Percentiles rank a stretch among this genome's conserved stretches.
These are phyloP conservation scores for Folsomia manolachei DNA, from an alignment of 2,888 invertebrate genomes.

Conservation along the genomic window DNA sequence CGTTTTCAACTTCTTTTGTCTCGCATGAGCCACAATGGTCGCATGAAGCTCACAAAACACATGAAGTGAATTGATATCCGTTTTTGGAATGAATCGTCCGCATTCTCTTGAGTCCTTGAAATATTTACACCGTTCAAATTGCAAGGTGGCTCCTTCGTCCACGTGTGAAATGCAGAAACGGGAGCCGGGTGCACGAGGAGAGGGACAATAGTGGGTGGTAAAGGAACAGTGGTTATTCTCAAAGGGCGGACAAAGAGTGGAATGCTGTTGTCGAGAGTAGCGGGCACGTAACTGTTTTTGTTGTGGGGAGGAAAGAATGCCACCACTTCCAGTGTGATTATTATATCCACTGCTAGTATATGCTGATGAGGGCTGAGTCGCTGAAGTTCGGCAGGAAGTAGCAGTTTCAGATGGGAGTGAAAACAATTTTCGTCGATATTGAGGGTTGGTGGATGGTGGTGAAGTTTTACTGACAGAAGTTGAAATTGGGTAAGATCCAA, in stretches of 20 bases:
- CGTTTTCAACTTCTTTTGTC: background rate
- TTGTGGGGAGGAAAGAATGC: no score
- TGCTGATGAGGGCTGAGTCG: no score
- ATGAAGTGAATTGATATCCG: background rate
- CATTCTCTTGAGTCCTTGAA: slow-evolving; percentile 3
- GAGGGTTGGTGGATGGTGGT: no score
- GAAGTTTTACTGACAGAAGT: no score
- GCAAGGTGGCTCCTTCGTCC: slow-evolving; percentile 3
- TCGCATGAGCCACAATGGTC: background rate
- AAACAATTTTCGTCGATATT: no score
- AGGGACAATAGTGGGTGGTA: background rate
- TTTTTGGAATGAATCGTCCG: slow-evolving; percentile 2
- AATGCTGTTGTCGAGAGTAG: slow-evolving; percentile 9
- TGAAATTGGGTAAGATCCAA: no score
- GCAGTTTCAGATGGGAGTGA: no score
- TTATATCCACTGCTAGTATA: no score
- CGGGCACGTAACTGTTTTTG: background rate
- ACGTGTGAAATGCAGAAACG: slow-evolving; percentile 15
- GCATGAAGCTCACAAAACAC: slow-evolving; percentile 15
- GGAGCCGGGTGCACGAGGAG: slow-evolving; percentile 1
- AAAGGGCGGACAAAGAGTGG: slow-evolving; percentile 10
- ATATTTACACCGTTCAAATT: slow-evolving; percentile 17
- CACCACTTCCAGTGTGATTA: no score
- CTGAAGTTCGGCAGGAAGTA: no score
- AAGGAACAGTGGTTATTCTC: slow-evolving; percentile 13